Evolutionary conservation across 2,888 invertebrate genomes (phyloP).

Genomic region (Drepana falcataria): DNA sequence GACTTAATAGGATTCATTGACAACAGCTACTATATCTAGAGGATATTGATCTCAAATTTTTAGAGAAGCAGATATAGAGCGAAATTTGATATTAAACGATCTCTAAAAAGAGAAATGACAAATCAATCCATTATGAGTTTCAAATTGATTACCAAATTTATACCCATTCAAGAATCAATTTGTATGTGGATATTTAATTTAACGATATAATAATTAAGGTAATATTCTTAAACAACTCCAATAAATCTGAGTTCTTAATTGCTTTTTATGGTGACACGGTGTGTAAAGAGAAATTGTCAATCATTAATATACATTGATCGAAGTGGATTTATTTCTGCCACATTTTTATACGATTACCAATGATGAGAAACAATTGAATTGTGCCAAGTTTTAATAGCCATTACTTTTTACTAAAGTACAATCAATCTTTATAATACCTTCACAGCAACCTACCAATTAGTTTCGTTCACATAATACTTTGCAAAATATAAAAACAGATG

Average conservation of each 20-base stretch:
- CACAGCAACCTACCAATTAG: neutral
- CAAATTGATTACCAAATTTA: too few species aligned
- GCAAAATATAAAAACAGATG: neutral
- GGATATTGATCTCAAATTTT: too few species aligned
- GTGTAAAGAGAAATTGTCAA: neutral
- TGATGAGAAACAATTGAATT: too few species aligned
- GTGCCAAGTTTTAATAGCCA: too few species aligned
- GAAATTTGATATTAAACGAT: too few species aligned
- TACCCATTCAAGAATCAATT: too few species aligned
- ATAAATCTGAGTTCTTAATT: neutral
- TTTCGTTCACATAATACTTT: neutral
- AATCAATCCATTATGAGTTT: too few species aligned
- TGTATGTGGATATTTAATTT: too few species aligned
- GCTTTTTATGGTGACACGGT: neutral
- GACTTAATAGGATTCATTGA: too few species aligned
- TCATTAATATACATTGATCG: neutral
- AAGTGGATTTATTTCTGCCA: neutral
- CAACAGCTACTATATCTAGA: too few species aligned
- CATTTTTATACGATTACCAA: neutral
- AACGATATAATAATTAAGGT: neutral
- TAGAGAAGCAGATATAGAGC: too few species aligned
- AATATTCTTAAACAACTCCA: neutral
- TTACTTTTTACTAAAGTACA: neutral
- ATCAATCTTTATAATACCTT: conserved; percentile 1
- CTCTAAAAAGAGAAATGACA: too few species aligned